Conservation (phyloP, 1,140 invertebrate genomes). For the Thalassaphorura encarpata region DNA sequence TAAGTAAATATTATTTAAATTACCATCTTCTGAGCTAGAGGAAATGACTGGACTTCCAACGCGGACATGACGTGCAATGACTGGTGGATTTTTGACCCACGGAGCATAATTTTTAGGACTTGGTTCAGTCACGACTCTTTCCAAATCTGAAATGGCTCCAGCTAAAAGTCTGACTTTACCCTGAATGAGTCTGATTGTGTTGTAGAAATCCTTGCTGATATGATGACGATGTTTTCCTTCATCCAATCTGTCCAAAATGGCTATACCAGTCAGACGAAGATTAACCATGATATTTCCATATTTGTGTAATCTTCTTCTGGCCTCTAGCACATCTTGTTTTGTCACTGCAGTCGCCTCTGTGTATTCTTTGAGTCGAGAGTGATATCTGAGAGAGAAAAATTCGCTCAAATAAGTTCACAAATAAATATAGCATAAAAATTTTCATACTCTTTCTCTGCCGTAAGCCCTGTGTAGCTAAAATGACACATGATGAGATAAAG, state of each 20-base stretch:
- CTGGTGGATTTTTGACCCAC: conserved; percentile 11
- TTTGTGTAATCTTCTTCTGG: conserved; percentile 5
- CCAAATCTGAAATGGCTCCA: neutral
- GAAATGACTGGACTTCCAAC: conserved; percentile 22
- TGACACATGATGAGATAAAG: conserved; percentile 24
- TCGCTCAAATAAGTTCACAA: neutral
- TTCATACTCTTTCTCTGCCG: conserved; percentile 6
- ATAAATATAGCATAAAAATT: no score
- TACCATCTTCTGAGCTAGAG: conserved; percentile 9
- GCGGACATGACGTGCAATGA: conserved; percentile 14
- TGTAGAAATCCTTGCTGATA: neutral
- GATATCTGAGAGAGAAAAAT: neutral
- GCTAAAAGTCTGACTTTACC: conserved; percentile 7
- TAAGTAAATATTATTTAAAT: neutral
- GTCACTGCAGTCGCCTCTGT: neutral
- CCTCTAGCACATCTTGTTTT: neutral
- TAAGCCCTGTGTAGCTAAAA: conserved; percentile 25
- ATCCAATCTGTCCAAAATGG: conserved; percentile 17
- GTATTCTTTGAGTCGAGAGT: conserved; percentile 8
- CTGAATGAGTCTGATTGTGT: conserved; percentile 11
- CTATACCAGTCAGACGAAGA: conserved; percentile 14
- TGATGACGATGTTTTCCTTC: conserved; percentile 1
- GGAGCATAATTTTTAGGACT: conserved; percentile 17
- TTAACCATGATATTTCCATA: conserved; percentile 10
- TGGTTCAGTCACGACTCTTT: neutral